Base-by-base conservation (phyloP, 2,888 invertebrate species). In the Noctua janthe region DNA sequence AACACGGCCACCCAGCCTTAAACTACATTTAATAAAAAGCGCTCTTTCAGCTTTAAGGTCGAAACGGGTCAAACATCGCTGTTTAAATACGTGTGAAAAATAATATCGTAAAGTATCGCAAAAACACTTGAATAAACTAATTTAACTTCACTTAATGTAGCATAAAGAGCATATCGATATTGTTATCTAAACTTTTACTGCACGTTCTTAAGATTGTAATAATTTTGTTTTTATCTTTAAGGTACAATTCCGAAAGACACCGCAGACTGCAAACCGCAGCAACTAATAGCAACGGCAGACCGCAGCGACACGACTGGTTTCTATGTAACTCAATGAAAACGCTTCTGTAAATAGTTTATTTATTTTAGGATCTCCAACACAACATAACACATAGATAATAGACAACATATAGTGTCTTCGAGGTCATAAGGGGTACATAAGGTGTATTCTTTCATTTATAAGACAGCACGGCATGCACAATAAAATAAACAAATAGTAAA, bases 151-250 rank as follows among this genome's bases (percentile, higher is more conserved):
- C 17, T 66, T 47, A 78, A 35, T 59, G n/a, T 15, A 35, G 23
- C 64, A 35, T 76, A 43, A 43, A 54, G 39, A 62, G 13, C 64
- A 35, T 69, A 64, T 81, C n/a, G 64, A 75, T 66, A 49, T 59
- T 56, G 15, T 71, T 49, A 69, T 67, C 17, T 11, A 74, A 76
- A 69, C 51, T 85, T 80, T 49, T 67, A 76, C 15, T 74, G 69
- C 23, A 67, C 43, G 62, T 64, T 23, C 35, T 20, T 79, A 62
- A 43, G 35, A 70, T 69, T 74, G 35, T 47, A 59, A 69, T 2
- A 70, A 71, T 56, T 29, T 80, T 56, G 3, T 74, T 76, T n/a
- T 76, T 64, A 74, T 76, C 5, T 76, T 39, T 64, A 66, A 64
- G 47, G 47, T 47, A 47, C 47, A n/a, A 23, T n/a, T n/a, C n/a